A percentile compares a stretch with the other conserved stretches of the same genome.
These are phyloP conservation scores for Zygaena filipendulae DNA, from an alignment of 2,888 invertebrate species.

Conservation along the genomic window DNA sequence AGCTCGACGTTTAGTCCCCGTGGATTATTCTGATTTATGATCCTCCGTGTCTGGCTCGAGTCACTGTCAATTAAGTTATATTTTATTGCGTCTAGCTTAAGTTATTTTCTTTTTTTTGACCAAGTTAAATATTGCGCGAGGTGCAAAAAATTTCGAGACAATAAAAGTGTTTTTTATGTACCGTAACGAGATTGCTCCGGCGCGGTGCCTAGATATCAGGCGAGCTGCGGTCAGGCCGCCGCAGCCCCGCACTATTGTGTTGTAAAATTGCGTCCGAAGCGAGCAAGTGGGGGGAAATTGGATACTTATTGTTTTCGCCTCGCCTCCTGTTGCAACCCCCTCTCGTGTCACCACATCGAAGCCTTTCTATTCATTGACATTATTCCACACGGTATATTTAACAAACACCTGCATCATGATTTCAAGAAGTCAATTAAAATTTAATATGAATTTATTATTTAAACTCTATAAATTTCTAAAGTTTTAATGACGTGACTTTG, in stretches of 20 bases:
- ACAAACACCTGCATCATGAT: background rate
- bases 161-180: conserved; percentile 50
- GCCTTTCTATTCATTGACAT: conserved; percentile 47
- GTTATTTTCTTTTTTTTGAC: conserved; percentile 41
- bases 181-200: conserved; percentile 58
- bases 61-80: too few species aligned
- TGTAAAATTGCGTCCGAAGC: conserved; percentile 62
- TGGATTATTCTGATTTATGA: too few species aligned
- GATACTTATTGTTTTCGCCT: conserved; percentile 51
- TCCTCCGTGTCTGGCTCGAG: too few species aligned
- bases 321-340: conserved; percentile 28
- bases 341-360: conserved; percentile 30
- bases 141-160: too few species aligned
- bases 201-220: conserved; percentile 45
- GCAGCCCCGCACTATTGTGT: conserved; percentile 43
- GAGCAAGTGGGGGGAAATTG: conserved; percentile 57
- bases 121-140: too few species aligned
- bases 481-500: too few species aligned
- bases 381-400: conserved; percentile 6
- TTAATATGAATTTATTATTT: background rate
- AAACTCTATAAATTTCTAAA: too few species aligned
- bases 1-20: conserved; percentile 16
- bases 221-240: conserved; percentile 45
- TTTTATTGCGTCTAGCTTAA: conserved; percentile 23
- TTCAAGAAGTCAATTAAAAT: too few species aligned